phyloP scores from a whole-genome alignment of 2,797 vertebrate genomes.

The Clamator glandarius region DNA sequence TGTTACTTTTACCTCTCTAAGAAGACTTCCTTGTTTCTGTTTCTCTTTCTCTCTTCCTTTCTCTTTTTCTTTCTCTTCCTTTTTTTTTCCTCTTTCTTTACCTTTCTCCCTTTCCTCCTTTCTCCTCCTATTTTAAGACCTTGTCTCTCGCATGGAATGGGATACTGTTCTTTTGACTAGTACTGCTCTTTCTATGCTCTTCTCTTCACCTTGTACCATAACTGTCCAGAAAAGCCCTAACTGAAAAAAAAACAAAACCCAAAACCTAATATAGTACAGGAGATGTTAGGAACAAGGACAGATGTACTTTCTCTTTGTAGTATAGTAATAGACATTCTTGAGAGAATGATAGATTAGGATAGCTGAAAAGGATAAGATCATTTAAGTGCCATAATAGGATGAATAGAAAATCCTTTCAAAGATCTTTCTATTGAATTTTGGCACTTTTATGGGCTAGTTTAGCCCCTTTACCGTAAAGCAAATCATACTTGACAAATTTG shows the following conservation, averaged over 20 bases:
- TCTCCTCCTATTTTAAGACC: background rate
- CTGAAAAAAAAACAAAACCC: background rate
- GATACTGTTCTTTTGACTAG: background rate
- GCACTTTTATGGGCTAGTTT: background rate
- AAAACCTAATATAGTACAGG: background rate
- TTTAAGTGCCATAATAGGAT: background rate
- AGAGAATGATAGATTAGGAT: background rate
- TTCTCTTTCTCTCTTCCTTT: too few species aligned
- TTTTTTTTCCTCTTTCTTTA: too few species aligned
- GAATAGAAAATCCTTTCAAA: background rate
- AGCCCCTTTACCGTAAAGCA: background rate
- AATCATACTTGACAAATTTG: too few species aligned
- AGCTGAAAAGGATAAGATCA: background rate
- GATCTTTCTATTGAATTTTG: background rate
- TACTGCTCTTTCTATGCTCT: background rate
- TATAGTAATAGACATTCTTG: background rate
- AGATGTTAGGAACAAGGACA: background rate
- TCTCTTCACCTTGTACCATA: background rate
- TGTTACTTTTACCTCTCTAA: background rate
- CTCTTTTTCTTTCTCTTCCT: too few species aligned
- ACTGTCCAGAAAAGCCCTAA: constrained; percentile 1
- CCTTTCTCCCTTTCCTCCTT: too few species aligned
- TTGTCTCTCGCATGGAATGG: background rate
- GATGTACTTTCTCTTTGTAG: background rate
- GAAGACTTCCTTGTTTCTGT: background rate